A percentile compares a stretch with the other conserved stretches of the same genome.
These are phyloP conservation scores for Drosophila merina DNA, from an alignment of 2,888 invertebrate genomes.

Conservation along the genomic window DNA sequence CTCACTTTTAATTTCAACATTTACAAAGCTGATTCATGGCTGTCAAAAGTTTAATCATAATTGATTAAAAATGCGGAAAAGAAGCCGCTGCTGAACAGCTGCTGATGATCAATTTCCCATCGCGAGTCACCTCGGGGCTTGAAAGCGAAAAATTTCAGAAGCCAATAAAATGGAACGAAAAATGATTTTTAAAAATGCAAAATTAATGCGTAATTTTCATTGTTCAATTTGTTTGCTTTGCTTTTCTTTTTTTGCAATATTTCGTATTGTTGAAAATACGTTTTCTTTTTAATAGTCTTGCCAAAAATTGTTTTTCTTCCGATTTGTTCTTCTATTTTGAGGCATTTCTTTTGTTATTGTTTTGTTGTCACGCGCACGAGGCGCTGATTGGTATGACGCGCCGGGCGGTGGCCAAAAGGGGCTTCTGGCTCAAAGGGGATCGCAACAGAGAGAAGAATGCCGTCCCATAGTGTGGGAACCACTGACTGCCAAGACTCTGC, in stretches of 20 bases:
- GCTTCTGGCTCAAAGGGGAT: slow-evolving; percentile 26
- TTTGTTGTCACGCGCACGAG: slow-evolving; percentile 68
- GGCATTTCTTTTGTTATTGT: slow-evolving; percentile 26
- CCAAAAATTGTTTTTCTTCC: slow-evolving; percentile 55
- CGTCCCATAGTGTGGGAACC: slow-evolving; percentile 28
- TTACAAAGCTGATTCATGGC: slow-evolving; percentile 28
- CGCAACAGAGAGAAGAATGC: slow-evolving; percentile 40
- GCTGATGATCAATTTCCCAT: slow-evolving; percentile 35
- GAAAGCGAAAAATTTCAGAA: slow-evolving; percentile 74
- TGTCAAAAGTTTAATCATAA: slow-evolving; percentile 24
- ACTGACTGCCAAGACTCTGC: slow-evolving; percentile 4
- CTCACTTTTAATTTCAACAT: not conserved
- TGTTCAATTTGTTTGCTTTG: slow-evolving; percentile 24
- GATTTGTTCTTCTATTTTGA: slow-evolving; percentile 20
- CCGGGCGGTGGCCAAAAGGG: slow-evolving; percentile 37
- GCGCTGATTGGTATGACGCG: slow-evolving; percentile 23
- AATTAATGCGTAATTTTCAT: slow-evolving; percentile 59
- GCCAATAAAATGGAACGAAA: slow-evolving; percentile 39
- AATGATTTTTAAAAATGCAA: slow-evolving; percentile 15
- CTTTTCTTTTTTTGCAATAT: slow-evolving; percentile 12
- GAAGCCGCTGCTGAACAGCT: slow-evolving; percentile 19
- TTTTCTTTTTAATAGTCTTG: slow-evolving; percentile 52
- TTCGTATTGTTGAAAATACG: slow-evolving; percentile 41
- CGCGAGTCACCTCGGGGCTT: slow-evolving; percentile 6
- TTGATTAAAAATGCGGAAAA: slow-evolving; percentile 54